Evolutionary conservation across 1,140 invertebrate species (phyloP).

Genomic region (Drosophila parvula): DNA sequence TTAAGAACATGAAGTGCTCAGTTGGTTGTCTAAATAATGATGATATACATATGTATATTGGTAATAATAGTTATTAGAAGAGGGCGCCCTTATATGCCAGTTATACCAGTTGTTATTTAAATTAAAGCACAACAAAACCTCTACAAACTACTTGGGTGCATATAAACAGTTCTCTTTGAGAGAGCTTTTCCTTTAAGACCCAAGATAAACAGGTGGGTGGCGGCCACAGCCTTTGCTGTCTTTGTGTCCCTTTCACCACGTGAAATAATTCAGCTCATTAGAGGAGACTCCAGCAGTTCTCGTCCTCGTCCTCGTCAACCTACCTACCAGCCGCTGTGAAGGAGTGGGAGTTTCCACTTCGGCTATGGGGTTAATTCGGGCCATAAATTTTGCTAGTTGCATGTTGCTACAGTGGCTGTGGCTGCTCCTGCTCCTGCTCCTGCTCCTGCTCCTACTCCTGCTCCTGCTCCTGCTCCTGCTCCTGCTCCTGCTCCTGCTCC

Average conservation of each 20-base stretch:
- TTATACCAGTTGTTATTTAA: neutral
- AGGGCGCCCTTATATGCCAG: too few species aligned
- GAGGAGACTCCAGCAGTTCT: slow-evolving; percentile 10
- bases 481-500: too few species aligned
- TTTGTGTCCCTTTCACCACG: slow-evolving; percentile 7
- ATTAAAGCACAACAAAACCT: neutral
- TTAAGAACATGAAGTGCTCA: neutral
- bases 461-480: too few species aligned
- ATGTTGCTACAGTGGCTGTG: slow-evolving; percentile 22
- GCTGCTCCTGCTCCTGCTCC: too few species aligned
- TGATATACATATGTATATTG: neutral
- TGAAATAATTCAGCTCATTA: slow-evolving; percentile 47
- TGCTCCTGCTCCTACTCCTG: too few species aligned
- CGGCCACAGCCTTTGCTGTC: neutral
- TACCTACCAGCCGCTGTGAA: neutral
- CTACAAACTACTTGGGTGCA: neutral
- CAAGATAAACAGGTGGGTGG: slow-evolving; percentile 3
- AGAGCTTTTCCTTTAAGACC: neutral
- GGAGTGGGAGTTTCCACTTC: slow-evolving; percentile 1
- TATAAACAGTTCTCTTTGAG: neutral
- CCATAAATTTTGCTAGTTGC: slow-evolving; percentile 53
- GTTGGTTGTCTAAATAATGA: neutral
- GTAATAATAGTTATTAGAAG: neutral
- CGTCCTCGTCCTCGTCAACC: slow-evolving; percentile 12
- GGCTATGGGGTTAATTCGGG: slow-evolving; percentile 50